Evolutionary conservation across 2,888 invertebrate species (phyloP).

Genomic region (Lasioglossum vierecki): DNA sequence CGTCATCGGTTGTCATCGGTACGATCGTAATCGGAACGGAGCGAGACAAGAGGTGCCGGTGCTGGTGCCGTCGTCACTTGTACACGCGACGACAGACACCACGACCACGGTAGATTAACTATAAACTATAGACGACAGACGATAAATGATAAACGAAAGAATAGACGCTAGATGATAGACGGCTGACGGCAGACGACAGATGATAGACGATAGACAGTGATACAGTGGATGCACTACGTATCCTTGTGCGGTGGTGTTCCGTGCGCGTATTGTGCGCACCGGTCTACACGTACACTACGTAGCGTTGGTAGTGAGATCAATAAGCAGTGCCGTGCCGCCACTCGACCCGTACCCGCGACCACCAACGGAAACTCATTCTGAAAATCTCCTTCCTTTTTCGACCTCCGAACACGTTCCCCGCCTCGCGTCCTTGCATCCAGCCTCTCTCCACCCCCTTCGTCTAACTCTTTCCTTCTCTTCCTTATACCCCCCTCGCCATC

Average conservation of each 20-base stretch:
- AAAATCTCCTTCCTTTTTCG: constrained; percentile 39
- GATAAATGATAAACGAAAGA: not conserved
- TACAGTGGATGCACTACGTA: constrained; percentile 62
- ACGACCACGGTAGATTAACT: not conserved
- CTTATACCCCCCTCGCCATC: not conserved
- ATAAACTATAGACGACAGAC: not conserved
- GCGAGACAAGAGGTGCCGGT: constrained; percentile 36
- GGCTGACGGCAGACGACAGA: not conserved
- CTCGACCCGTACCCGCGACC: constrained; percentile 64
- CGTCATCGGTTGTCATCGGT: constrained; percentile 20
- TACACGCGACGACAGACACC: constrained; percentile 15
- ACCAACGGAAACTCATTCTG: constrained; percentile 62
- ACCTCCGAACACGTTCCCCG: not conserved
- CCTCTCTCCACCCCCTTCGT: constrained; percentile 7
- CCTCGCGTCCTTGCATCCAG: not conserved
- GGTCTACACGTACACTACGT: constrained; percentile 79
- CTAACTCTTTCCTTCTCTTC: not conserved
- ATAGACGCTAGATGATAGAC: constrained; percentile 25
- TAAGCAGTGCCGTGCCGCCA: constrained; percentile 82
- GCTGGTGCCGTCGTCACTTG: constrained; percentile 38
- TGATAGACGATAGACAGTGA: constrained; percentile 41
- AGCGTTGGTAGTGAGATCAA: constrained; percentile 82
- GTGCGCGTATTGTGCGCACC: constrained; percentile 74
- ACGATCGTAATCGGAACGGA: constrained; percentile 23
- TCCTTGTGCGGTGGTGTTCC: constrained; percentile 67